phyloP scores from a whole-genome alignment of 2,888 invertebrate genomes.

The Ferrisia virgata region DNA sequence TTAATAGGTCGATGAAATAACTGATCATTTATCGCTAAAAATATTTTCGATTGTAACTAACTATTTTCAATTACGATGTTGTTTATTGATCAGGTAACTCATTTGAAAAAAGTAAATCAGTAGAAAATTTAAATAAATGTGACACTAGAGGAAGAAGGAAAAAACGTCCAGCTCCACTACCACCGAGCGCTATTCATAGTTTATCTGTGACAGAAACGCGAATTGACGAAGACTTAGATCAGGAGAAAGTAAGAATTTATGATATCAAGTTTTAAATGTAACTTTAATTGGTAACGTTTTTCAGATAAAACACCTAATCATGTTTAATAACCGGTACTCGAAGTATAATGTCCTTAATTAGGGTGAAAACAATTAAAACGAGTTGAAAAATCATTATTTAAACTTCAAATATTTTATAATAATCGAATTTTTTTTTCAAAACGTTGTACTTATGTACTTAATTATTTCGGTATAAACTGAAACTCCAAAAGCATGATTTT shows the following conservation, averaged over 20 bases:
- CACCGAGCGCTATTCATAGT: neutral
- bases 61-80: neutral
- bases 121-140: neutral
- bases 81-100: neutral
- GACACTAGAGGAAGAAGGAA: neutral
- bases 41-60: too few relatives aligned
- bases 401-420: neutral
- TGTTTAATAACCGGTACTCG: neutral
- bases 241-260: neutral
- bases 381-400: neutral
- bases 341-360: neutral
- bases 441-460: too few relatives aligned
- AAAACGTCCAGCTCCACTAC: slow-evolving; percentile 33
- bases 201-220: neutral
- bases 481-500: neutral
- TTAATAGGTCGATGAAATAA: too few relatives aligned
- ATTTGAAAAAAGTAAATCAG: neutral
- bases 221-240: neutral
- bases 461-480: too few relatives aligned
- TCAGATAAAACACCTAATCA: neutral
- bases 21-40: too few relatives aligned
- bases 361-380: neutral
- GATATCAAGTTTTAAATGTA: neutral
- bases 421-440: too few relatives aligned
- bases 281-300: neutral